Evolutionary conservation across 1,140 invertebrate genomes (phyloP).

Genomic region (Papilio dardanus): DNA sequence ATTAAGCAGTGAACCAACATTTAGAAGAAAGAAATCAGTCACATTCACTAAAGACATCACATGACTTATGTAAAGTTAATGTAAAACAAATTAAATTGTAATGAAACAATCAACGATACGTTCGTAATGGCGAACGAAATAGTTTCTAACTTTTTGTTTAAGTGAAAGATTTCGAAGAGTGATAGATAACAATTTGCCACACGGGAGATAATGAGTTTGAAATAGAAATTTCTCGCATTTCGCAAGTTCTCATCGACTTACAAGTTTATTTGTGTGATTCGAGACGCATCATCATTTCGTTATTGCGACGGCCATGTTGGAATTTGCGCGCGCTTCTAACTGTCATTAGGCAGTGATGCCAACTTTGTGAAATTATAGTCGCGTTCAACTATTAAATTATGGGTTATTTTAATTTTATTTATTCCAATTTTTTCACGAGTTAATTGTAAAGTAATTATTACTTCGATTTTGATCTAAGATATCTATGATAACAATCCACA

Average conservation of each 20-base stretch:
- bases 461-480: too few relatives aligned
- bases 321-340: slow-evolving; percentile 63
- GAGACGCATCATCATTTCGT: slow-evolving; percentile 62
- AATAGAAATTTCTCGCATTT: slow-evolving; percentile 38
- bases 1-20: neutral
- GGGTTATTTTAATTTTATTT: slow-evolving; percentile 50
- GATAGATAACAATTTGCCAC: slow-evolving; percentile 32
- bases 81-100: neutral
- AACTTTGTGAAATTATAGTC: slow-evolving; percentile 66
- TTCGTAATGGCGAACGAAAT: neutral
- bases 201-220: slow-evolving; percentile 33
- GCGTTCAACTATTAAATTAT: slow-evolving; percentile 71
- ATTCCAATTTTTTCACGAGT: slow-evolving; percentile 37
- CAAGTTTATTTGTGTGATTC: slow-evolving; percentile 58
- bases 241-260: slow-evolving; percentile 31
- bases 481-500: too few relatives aligned
- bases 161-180: slow-evolving; percentile 28
- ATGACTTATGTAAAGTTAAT: neutral
- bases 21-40: too few relatives aligned
- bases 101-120: neutral
- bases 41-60: neutral
- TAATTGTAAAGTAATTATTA: too few relatives aligned
- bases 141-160: slow-evolving; percentile 1
- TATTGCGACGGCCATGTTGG: slow-evolving; percentile 64
- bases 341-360: slow-evolving; percentile 70